Conservation (phyloP, 2,888 invertebrate species). For the Liodrosophila aerea region DNA sequence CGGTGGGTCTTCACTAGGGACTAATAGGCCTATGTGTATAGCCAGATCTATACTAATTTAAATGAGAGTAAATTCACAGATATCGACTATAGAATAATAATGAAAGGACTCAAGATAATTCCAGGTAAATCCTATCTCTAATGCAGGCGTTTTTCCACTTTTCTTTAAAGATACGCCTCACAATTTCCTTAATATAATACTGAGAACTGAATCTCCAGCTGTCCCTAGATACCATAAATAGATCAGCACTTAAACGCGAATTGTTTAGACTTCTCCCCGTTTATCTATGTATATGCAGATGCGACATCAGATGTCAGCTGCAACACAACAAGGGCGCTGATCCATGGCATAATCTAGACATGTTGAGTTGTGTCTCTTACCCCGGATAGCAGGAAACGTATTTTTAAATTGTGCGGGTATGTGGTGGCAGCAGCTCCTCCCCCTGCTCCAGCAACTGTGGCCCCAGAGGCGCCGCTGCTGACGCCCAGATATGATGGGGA, state of each 20-base stretch:
- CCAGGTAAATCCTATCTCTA: too few species aligned
- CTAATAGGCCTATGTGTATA: too few species aligned
- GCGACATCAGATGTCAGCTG: slow-evolving; percentile 12
- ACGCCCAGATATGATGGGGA: slow-evolving; percentile 70
- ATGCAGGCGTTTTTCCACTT: too few species aligned
- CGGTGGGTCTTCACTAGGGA: too few species aligned
- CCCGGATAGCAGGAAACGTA: slow-evolving; percentile 82
- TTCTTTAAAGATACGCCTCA: too few species aligned
- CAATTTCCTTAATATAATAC: too few species aligned
- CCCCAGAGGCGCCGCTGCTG: slow-evolving; percentile 34
- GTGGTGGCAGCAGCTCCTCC: slow-evolving; percentile 73
- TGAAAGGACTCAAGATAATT: too few species aligned
- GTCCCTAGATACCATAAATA: slow-evolving; percentile 36
- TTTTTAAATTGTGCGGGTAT: slow-evolving; percentile 82
- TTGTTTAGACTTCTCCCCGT: background rate
- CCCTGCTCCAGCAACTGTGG: slow-evolving; percentile 25
- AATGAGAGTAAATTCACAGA: too few species aligned
- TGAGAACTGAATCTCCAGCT: slow-evolving; percentile 27
- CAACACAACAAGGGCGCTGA: slow-evolving; percentile 12
- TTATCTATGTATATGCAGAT: slow-evolving; percentile 2
- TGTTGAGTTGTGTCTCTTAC: slow-evolving; percentile 64
- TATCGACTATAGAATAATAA: too few species aligned
- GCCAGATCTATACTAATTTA: too few species aligned
- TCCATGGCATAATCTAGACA: slow-evolving; percentile 12
- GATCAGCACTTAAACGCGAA: slow-evolving; percentile 27